A percentile compares a stretch with the other conserved stretches of the same genome.
Evolutionary conservation across 2,888 invertebrate species (phyloP).

Genomic region (Himalopsyche japonica): DNA sequence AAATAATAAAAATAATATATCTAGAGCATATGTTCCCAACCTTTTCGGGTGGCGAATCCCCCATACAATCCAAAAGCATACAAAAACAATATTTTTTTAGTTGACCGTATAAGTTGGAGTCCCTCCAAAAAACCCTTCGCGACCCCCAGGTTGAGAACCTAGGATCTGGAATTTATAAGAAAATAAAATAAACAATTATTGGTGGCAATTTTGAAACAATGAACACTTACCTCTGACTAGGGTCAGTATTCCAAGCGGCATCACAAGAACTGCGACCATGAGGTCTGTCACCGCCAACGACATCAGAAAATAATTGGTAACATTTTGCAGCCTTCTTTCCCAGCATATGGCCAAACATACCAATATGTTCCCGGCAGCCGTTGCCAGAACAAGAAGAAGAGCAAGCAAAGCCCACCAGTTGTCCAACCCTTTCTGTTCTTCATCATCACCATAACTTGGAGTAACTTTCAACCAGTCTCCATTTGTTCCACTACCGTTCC

Average conservation of each 20-base stretch:
- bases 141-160: no score
- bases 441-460: not conserved
- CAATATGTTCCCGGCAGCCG: constrained; percentile 89
- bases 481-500: constrained; percentile 6
- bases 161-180: no score
- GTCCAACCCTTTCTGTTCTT: constrained; percentile 49
- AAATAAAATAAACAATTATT: no score
- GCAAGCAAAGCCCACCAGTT: constrained; percentile 87
- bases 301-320: constrained; percentile 96
- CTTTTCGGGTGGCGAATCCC: no score
- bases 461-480: constrained; percentile 5
- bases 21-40: no score
- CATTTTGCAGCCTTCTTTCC: constrained; percentile 91
- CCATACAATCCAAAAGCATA: no score
- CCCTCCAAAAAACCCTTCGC: no score
- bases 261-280: constrained; percentile 91
- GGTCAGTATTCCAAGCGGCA: constrained; percentile 90
- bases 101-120: no score
- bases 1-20: no score
- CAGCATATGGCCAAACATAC: constrained; percentile 92
- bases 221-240: constrained; percentile 73
- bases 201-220: not conserved
- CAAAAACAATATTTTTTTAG: no score
- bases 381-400: constrained; percentile 76
- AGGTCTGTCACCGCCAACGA: constrained; percentile 94